Evolutionary conservation across 1,140 invertebrate species (phyloP).

Genomic region (Helicorthomorpha holstii): DNA sequence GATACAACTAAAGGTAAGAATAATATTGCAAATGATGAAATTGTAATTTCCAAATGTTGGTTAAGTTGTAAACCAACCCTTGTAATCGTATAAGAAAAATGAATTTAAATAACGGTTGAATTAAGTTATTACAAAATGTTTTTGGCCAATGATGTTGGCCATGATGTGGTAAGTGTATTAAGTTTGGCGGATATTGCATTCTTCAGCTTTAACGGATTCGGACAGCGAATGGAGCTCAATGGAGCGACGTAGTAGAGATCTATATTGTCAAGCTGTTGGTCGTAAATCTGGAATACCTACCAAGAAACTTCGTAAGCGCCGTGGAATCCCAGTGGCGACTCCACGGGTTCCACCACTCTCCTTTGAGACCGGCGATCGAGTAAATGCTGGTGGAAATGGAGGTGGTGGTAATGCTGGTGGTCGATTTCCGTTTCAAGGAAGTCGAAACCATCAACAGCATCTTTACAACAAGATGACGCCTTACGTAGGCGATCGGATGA

Average conservation of each 20-base stretch:
- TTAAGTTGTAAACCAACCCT: no score
- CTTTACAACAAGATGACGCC: slow-evolving; percentile 8
- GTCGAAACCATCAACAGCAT: slow-evolving; percentile 10
- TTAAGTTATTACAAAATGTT: no score
- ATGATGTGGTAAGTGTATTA: no score
- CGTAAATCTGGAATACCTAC: slow-evolving; percentile 50
- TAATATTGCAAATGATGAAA: not conserved
- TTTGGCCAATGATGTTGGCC: no score
- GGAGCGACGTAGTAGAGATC: slow-evolving; percentile 45
- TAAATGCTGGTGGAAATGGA: not conserved
- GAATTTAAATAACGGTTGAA: no score
- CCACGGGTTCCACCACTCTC: slow-evolving; percentile 51
- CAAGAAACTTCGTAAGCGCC: slow-evolving; percentile 57
- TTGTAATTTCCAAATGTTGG: no score
- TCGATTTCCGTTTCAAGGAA: not conserved
- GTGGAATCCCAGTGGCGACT: slow-evolving; percentile 63
- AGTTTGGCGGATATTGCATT: no score
- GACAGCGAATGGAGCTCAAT: slow-evolving; percentile 71
- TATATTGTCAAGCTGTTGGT: slow-evolving; percentile 38
- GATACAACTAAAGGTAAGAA: not conserved
- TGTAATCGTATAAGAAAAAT: no score
- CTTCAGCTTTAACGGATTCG: slow-evolving; percentile 35
- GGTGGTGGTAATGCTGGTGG: not conserved
- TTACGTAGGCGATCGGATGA: slow-evolving; percentile 11
- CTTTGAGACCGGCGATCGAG: slow-evolving; percentile 15